A percentile compares a stretch with the other conserved stretches of the same genome.
Conservation (phyloP, 2,113 vertebrate species). For the Thryonomys swinderianus region DNA sequence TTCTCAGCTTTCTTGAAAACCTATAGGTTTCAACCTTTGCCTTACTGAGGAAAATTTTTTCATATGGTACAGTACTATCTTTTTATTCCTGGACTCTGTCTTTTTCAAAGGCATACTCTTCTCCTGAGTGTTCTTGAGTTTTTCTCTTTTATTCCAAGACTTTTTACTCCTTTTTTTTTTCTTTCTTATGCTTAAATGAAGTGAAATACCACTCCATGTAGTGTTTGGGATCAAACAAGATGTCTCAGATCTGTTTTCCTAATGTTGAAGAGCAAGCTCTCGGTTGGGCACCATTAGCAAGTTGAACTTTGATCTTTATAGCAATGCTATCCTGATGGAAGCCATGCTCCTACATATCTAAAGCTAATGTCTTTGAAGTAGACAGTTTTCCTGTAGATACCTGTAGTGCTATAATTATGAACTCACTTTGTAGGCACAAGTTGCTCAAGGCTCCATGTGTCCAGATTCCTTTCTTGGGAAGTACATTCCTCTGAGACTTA, state of each 20-base stretch:
- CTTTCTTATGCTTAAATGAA: not conserved
- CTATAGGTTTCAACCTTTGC: not conserved
- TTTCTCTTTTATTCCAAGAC: not conserved
- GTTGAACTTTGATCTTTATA: not conserved
- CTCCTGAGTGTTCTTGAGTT: not conserved
- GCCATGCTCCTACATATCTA: not conserved
- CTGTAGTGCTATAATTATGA: not conserved
- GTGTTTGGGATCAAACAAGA: not conserved
- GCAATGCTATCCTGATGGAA: fast-evolving
- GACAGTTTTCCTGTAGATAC: not conserved
- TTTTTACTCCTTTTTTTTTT: not conserved
- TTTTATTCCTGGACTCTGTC: not conserved
- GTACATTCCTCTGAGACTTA: not conserved
- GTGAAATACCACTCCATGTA: not conserved
- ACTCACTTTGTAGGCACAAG: not conserved
- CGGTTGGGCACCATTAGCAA: too few species aligned
- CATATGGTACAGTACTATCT: not conserved
- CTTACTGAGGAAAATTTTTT: not conserved
- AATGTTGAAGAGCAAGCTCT: not conserved
- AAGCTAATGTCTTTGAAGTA: not conserved
- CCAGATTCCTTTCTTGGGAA: not conserved
- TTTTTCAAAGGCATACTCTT: constrained; percentile 20
- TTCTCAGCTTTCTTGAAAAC: not conserved
- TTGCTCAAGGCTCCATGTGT: fast-evolving
- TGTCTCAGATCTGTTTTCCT: not conserved